Percentiles rank a stretch among this genome's conserved stretches.
Conservation (phyloP, 2,113 vertebrate species). For the Myodes glareolus region DNA sequence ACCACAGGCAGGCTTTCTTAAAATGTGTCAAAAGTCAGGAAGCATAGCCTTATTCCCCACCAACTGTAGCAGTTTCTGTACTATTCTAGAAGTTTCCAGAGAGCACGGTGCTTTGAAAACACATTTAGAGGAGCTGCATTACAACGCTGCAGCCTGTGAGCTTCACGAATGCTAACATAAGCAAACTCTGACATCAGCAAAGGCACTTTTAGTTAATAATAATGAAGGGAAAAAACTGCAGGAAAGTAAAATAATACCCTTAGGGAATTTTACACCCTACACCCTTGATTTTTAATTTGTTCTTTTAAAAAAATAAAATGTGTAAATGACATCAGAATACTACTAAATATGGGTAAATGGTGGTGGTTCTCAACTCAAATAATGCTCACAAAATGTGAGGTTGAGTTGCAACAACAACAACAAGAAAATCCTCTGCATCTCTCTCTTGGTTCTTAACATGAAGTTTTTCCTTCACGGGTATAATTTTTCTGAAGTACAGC, state of each 20-base stretch:
- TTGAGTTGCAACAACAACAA: background rate
- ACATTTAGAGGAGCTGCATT: constrained; percentile 15
- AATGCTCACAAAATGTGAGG: background rate
- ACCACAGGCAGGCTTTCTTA: background rate
- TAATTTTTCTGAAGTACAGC: background rate
- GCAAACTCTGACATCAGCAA: background rate
- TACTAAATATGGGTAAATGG: background rate
- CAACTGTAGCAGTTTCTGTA: background rate
- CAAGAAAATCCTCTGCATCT: background rate
- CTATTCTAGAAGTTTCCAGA: background rate
- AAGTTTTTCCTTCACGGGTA: background rate
- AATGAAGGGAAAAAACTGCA: background rate
- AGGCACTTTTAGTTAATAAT: background rate
- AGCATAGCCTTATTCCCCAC: background rate
- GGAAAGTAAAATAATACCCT: background rate
- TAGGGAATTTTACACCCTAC: background rate
- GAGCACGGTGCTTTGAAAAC: background rate
- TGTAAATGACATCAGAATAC: constrained; percentile 21
- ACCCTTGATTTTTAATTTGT: background rate
- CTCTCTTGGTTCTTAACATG: background rate
- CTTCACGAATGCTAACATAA: background rate
- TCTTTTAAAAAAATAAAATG: background rate
- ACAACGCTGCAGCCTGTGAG: background rate
- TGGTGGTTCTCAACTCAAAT: background rate
- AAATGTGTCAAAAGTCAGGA: background rate